Percentiles rank a stretch among this genome's conserved stretches.
These are phyloP conservation scores for Zaprionus vittiger DNA, from an alignment of 1,140 invertebrate genomes.

Conservation along the genomic window DNA sequence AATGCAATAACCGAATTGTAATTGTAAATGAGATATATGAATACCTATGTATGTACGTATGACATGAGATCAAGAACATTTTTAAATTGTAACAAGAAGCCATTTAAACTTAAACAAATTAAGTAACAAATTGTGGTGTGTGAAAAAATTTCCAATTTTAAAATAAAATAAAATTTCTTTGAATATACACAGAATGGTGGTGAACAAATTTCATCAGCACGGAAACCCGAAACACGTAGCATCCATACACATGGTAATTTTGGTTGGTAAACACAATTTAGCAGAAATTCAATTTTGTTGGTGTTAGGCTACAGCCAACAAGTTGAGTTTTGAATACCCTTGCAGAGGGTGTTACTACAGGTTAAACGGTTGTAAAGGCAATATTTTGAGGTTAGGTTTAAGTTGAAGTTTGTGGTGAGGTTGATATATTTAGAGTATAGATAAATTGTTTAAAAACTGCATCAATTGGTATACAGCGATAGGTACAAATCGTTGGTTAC, in stretches of 20 bases:
- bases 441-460: too few relatives aligned
- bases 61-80: constrained; percentile 25
- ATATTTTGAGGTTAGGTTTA: not conserved
- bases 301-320: constrained; percentile 17
- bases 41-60: constrained; percentile 9
- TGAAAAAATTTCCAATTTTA: constrained; percentile 75
- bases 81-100: constrained; percentile 42
- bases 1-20: constrained; percentile 31
- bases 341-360: not conserved
- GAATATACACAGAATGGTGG: constrained; percentile 35
- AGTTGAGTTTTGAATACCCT: constrained; percentile 19
- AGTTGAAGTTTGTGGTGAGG: too few relatives aligned
- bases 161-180: constrained; percentile 75
- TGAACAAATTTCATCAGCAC: constrained; percentile 34
- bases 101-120: constrained; percentile 50
- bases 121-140: constrained; percentile 70
- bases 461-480: too few relatives aligned
- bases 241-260: constrained; percentile 64
- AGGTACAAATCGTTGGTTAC: too few relatives aligned
- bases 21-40: constrained; percentile 10
- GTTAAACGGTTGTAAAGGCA: not conserved
- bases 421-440: too few relatives aligned
- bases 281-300: constrained; percentile 55
- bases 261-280: constrained; percentile 27
- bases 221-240: constrained; percentile 48